Evolutionary conservation across 2,113 vertebrate species (phyloP).

Genomic region (Solea senegalensis): DNA sequence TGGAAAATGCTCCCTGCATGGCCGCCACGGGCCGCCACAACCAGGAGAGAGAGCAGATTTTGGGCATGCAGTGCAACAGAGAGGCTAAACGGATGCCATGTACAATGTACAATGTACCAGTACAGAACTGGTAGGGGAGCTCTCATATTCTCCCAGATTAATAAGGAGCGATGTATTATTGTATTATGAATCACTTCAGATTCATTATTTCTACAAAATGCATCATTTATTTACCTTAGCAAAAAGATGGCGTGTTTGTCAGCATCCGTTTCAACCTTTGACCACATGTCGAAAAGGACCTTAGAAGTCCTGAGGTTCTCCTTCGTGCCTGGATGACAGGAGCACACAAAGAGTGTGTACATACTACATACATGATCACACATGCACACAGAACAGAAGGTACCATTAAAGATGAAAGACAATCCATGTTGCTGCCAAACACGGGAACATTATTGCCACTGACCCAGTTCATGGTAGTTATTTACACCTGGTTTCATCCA

Average conservation of each 20-base stretch:
- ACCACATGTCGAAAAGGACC: slow-evolving; percentile 85
- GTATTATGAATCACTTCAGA: neutral
- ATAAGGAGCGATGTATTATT: neutral
- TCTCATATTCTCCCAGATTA: slow-evolving; percentile 1
- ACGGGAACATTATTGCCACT: slow-evolving; percentile 26
- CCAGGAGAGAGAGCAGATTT: slow-evolving; percentile 69
- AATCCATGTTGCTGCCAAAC: slow-evolving; percentile 34
- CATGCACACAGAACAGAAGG: slow-evolving; percentile 8
- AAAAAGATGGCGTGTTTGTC: slow-evolving; percentile 82
- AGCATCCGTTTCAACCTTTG: slow-evolving; percentile 78
- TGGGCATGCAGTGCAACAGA: slow-evolving; percentile 56
- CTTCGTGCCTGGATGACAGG: slow-evolving; percentile 81
- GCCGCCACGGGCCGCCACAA: slow-evolving; percentile 63
- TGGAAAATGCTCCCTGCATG: slow-evolving; percentile 74
- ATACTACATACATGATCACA: slow-evolving; percentile 6
- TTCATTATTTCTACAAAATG: neutral
- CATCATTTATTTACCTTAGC: slow-evolving; percentile 84
- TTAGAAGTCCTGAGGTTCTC: slow-evolving; percentile 81
- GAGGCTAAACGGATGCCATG: slow-evolving; percentile 51
- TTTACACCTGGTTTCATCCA: neutral
- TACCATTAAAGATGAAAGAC: slow-evolving; percentile 53
- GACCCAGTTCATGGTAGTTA: slow-evolving; percentile 36
- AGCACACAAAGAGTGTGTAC: neutral
- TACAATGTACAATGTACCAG: slow-evolving; percentile 22
- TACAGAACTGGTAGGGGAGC: neutral